phyloP scores from a whole-genome alignment of 1,140 invertebrate genomes.

The Cephus cinctus region DNA sequence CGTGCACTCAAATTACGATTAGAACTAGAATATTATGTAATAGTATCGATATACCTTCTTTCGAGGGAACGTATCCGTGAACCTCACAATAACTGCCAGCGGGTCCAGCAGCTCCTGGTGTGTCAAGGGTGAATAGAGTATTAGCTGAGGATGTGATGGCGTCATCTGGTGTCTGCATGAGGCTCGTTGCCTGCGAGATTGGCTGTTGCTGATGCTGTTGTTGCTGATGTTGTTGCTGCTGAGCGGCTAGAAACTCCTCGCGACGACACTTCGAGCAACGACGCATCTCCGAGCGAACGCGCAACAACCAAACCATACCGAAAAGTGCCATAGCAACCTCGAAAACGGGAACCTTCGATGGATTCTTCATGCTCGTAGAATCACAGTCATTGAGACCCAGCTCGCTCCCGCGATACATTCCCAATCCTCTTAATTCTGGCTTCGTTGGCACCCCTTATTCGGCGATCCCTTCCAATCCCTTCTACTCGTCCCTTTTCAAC shows the following conservation, averaged over 20 bases:
- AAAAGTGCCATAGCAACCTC: conserved; percentile 74
- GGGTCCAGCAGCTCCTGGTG: conserved; percentile 47
- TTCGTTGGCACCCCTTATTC: conserved; percentile 5
- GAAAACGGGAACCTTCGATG: conserved; percentile 41
- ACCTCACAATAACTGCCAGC: conserved; percentile 62
- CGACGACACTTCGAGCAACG: conserved; percentile 68
- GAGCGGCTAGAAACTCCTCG: conserved; percentile 53
- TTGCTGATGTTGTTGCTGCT: conserved; percentile 37
- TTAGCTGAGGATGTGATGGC: conserved; percentile 47
- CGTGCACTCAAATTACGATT: too few species aligned
- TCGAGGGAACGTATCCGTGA: conserved; percentile 60
- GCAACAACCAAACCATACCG: conserved; percentile 80
- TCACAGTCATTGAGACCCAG: conserved; percentile 48
- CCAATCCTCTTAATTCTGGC: conserved; percentile 28
- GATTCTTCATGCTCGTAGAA: conserved; percentile 50
- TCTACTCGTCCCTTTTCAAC: neutral
- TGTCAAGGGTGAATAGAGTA: conserved; percentile 59
- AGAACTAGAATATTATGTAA: too few species aligned
- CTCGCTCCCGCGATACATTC: conserved; percentile 48
- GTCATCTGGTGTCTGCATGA: conserved; percentile 42
- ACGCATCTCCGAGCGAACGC: conserved; percentile 73
- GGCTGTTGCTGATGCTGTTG: conserved; percentile 35
- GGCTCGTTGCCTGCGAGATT: conserved; percentile 33
- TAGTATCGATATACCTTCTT: conserved; percentile 60
- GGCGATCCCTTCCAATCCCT: neutral